Evolutionary conservation across 2,113 vertebrate genomes (phyloP).

Genomic region (Brienomyrus longianalis): DNA sequence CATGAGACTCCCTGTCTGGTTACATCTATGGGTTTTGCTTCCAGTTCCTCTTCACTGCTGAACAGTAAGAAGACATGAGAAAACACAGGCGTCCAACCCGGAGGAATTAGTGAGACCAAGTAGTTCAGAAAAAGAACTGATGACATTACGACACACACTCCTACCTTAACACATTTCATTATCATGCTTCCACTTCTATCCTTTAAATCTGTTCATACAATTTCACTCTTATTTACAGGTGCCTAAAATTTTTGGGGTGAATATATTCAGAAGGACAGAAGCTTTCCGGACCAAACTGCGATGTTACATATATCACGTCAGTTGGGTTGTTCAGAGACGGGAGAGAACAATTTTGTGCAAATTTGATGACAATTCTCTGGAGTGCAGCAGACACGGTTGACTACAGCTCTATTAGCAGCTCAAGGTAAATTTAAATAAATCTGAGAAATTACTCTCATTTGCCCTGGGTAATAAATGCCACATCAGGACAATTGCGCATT

Average conservation of each 20-base stretch:
- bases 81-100: not conserved
- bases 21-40: not conserved
- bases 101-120: not conserved
- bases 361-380: not conserved
- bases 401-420: not conserved
- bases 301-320: not conserved
- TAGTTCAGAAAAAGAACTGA: not conserved
- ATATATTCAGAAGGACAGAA: not conserved
- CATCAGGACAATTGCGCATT: not conserved
- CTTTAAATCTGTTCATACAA: not conserved
- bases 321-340: not conserved
- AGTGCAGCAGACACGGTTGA: not conserved
- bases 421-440: conserved; percentile 7
- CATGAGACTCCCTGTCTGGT: not conserved
- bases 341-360: not conserved
- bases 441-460: not conserved
- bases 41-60: not conserved
- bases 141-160: not conserved
- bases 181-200: not conserved
- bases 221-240: not conserved
- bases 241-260: not conserved
- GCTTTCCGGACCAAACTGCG: not conserved
- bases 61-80: not conserved
- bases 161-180: not conserved
- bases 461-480: not conserved